Percentiles rank a stretch among this genome's conserved stretches.
Conservation (phyloP, 2,113 vertebrate species). For the Trichomycterus rosablanca region DNA sequence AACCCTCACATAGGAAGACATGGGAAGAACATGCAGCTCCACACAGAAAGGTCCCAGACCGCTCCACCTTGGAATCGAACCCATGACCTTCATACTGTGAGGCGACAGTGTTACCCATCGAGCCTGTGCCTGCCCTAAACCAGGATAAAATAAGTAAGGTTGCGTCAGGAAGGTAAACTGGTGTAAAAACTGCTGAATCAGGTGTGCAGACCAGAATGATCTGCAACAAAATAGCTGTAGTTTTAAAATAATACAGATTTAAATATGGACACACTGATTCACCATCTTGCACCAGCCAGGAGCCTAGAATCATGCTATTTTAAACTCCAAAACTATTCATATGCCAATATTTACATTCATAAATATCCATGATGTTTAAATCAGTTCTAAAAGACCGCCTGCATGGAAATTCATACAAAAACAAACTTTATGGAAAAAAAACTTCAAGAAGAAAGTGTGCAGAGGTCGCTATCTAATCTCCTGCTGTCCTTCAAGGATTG, state of each 20-base stretch:
- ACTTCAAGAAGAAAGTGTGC: constrained; percentile 18
- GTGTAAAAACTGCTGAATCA: too few species aligned
- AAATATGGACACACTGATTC: background rate
- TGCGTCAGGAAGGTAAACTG: too few species aligned
- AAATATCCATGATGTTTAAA: constrained; percentile 6
- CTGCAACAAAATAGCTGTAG: too few species aligned
- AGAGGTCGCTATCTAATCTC: constrained; percentile 40
- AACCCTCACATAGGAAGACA: too few species aligned
- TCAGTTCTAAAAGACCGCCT: constrained; percentile 23
- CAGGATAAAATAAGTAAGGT: too few species aligned
- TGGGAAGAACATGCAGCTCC: too few species aligned
- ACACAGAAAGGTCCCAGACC: too few species aligned
- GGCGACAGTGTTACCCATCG: too few species aligned
- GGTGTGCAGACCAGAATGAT: too few species aligned
- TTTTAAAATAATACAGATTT: background rate
- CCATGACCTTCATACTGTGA: too few species aligned
- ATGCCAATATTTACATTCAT: constrained; percentile 14
- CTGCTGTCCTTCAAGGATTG: constrained; percentile 45
- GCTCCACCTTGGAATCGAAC: too few species aligned
- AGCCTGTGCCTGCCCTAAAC: too few species aligned
- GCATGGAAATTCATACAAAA: constrained; percentile 13
- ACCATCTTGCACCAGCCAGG: background rate
- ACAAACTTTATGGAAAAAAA: constrained; percentile 17
- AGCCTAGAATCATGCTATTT: background rate
- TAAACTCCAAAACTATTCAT: constrained; percentile 4